Conservation (phyloP, 53 echinoderm and acorn worm species). For the Pentamera pediparva region DNA sequence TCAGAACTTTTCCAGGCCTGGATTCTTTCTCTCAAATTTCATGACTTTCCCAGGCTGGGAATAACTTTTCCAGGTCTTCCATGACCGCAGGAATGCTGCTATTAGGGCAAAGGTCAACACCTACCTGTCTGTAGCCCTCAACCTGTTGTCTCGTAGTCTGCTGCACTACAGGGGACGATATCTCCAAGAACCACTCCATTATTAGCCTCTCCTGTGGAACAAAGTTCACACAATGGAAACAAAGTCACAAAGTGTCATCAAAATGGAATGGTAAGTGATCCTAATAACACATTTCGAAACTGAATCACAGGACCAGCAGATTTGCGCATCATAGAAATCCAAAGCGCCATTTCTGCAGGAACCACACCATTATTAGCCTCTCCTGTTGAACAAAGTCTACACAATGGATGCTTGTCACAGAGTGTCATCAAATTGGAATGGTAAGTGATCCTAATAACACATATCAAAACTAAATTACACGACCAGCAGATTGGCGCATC, state of each 20-base stretch:
- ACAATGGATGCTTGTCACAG: not conserved
- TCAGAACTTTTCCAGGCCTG: too few relatives aligned
- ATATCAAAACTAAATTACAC: not conserved
- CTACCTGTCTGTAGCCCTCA: conserved; percentile 38
- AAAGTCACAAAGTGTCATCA: not conserved
- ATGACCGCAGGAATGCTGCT: too few relatives aligned
- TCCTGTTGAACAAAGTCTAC: conserved; percentile 47
- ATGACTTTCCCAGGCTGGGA: too few relatives aligned
- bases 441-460: not conserved
- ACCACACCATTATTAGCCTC: conserved; percentile 79
- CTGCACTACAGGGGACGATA: conserved; percentile 55
- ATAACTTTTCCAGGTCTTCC: too few relatives aligned
- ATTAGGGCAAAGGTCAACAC: too few relatives aligned
- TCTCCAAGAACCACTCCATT: conserved; percentile 87
- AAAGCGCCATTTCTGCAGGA: conserved; percentile 57
- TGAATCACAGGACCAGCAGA: not conserved
- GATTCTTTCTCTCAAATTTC: not conserved
- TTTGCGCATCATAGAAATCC: too few relatives aligned
- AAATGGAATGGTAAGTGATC: not conserved
- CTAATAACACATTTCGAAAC: not conserved
- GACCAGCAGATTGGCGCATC: too few relatives aligned
- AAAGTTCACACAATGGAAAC: not conserved
- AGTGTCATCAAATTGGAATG: not conserved
- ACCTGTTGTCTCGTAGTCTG: conserved; percentile 27
- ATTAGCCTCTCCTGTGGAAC: conserved; percentile 60